Conservation (phyloP, 2,888 invertebrate species). For the Pyrgus malvae region DNA sequence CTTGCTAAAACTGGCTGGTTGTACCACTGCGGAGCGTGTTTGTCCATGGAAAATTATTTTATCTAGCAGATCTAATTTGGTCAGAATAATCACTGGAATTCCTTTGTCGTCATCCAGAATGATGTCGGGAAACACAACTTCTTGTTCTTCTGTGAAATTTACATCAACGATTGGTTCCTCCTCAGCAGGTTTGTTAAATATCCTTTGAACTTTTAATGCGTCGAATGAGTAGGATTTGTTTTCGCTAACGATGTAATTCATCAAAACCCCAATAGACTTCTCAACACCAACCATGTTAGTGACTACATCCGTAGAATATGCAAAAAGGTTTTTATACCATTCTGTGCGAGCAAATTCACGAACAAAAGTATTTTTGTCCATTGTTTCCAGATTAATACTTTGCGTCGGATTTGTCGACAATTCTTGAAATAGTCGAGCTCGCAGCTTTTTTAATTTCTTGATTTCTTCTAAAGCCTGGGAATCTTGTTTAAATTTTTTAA, state of each 20-base stretch:
- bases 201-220: conserved; percentile 43
- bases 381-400: neutral
- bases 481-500: neutral
- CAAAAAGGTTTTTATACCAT: neutral
- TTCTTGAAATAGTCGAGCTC: neutral
- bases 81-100: conserved; percentile 47
- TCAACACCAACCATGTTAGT: conserved; percentile 41
- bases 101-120: conserved; percentile 49
- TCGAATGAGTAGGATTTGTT: conserved; percentile 48
- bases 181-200: conserved; percentile 33
- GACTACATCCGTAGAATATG: neutral
- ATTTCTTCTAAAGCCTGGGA: neutral
- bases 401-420: neutral
- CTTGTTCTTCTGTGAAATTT: conserved; percentile 43
- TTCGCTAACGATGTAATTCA: conserved; percentile 50
- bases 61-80: conserved; percentile 42
- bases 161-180: conserved; percentile 43
- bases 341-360: neutral
- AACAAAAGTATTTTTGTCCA: neutral
- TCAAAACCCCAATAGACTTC: conserved; percentile 44
- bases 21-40: neutral
- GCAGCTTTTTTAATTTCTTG: neutral
- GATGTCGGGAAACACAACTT: conserved; percentile 52
- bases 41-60: conserved; percentile 44
- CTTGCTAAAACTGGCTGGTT: neutral